phyloP scores from a whole-genome alignment of 2,113 vertebrate species.

The Clarias macrocephalus region DNA sequence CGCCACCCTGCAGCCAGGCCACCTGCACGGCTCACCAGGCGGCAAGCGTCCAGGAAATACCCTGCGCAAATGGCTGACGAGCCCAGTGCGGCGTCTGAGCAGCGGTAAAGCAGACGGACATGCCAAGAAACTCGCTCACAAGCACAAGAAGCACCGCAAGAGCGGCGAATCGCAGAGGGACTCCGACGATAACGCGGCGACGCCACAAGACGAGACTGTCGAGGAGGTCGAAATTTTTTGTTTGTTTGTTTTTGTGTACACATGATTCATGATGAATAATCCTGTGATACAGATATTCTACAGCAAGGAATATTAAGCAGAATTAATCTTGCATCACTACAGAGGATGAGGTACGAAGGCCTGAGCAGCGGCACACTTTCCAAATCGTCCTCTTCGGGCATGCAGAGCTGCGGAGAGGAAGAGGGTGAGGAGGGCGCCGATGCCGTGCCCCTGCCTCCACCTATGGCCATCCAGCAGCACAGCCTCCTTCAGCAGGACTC shows the following conservation, averaged over 20 bases:
- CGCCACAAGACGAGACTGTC: conserved; percentile 92
- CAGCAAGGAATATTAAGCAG: background rate
- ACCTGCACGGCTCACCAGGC: conserved; percentile 91
- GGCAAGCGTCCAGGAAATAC: conserved; percentile 97
- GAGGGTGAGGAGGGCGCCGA: conserved; percentile 95
- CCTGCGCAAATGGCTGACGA: conserved; percentile 97
- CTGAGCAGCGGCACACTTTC: conserved; percentile 95
- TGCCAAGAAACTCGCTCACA: conserved; percentile 93
- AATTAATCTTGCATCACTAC: conserved; percentile 52
- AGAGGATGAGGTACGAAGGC: conserved; percentile 94
- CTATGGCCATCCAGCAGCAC: conserved; percentile 99
- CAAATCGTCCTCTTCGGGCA: conserved; percentile 96
- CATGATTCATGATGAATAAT: background rate
- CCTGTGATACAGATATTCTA: background rate
- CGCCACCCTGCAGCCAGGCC: conserved; percentile 84
- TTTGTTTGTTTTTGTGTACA: background rate
- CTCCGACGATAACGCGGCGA: conserved; percentile 92
- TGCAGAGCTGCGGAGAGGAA: conserved; percentile 99
- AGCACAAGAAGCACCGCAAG: conserved; percentile 94
- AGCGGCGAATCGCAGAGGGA: conserved; percentile 87
- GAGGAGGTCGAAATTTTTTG: conserved; percentile 81
- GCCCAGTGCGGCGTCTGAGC: conserved; percentile 94
- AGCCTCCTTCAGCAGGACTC: conserved; percentile 95
- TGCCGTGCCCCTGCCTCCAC: conserved; percentile 89
- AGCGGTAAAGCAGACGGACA: conserved; percentile 95